These are phyloP conservation scores for Microchirus variegatus DNA, from an alignment of 2,797 vertebrate genomes.

Conservation along the genomic window DNA sequence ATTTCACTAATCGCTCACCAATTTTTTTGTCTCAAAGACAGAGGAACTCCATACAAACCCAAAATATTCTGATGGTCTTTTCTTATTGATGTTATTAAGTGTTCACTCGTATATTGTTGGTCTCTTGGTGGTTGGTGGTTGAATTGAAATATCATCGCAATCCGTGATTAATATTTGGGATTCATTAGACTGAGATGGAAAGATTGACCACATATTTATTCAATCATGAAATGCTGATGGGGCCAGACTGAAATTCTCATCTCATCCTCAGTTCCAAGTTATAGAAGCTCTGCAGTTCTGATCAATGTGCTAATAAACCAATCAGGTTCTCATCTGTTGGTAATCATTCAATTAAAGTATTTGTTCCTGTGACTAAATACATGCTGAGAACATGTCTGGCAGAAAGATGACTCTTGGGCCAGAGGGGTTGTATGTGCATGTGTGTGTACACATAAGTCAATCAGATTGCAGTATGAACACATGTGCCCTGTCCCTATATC, in stretches of 20 bases:
- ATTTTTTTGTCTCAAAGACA: too few relatives aligned
- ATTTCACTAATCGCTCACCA: too few relatives aligned
- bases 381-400: conserved; percentile 46
- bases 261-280: conserved; percentile 19
- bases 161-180: conserved; percentile 15
- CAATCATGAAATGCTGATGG: conserved; percentile 30
- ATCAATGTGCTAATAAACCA: conserved; percentile 70
- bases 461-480: not conserved
- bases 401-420: conserved; percentile 40
- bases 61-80: too few relatives aligned
- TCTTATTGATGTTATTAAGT: not conserved
- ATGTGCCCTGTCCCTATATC: not conserved
- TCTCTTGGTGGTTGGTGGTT: conserved; percentile 5
- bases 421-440: not conserved
- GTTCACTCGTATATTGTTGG: not conserved
- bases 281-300: conserved; percentile 50
- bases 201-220: conserved; percentile 15
- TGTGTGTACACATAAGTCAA: not conserved
- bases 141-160: conserved; percentile 19
- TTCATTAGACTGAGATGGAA: conserved; percentile 22
- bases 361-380: conserved; percentile 56
- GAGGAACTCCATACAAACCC: too few relatives aligned
- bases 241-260: conserved; percentile 19
- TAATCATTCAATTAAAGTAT: conserved; percentile 70
- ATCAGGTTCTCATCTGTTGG: conserved; percentile 59